phyloP scores from a whole-genome alignment of 2,113 vertebrate species.

The Pogonocichla stellata region DNA sequence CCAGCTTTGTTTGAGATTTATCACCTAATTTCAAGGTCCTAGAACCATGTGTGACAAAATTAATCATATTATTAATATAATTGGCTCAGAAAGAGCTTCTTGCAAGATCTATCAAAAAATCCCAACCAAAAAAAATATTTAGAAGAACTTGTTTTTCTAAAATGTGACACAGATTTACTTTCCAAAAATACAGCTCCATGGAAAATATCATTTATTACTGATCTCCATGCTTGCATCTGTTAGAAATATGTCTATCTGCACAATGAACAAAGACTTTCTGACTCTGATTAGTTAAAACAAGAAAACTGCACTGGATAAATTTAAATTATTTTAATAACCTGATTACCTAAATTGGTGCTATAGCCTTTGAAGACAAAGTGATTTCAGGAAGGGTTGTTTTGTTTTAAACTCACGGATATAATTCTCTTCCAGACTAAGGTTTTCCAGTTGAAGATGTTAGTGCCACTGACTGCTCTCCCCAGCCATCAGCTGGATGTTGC shows the following conservation, averaged over 20 bases:
- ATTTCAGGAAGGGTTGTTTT: not conserved
- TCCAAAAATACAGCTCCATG: not conserved
- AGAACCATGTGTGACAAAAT: not conserved
- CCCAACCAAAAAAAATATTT: not conserved
- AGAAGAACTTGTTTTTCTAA: not conserved
- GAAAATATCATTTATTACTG: not conserved
- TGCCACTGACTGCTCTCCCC: not conserved
- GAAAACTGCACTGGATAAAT: not conserved
- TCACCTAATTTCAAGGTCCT: not conserved
- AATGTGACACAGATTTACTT: not conserved
- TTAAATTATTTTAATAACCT: conserved; percentile 20
- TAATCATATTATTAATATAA: not conserved
- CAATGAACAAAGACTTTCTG: not conserved
- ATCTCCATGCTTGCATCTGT: not conserved
- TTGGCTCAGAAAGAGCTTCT: not conserved
- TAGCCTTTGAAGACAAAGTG: not conserved
- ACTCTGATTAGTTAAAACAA: not conserved
- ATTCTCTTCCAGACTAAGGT: not conserved
- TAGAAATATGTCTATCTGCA: not conserved
- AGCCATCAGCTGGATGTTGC: not conserved
- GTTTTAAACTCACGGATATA: not conserved
- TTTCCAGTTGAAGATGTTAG: not conserved
- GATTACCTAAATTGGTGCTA: not conserved
- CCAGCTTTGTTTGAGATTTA: not conserved
- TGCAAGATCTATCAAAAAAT: not conserved